Percentiles rank a stretch among this genome's conserved stretches.
These are phyloP conservation scores for Rapana venosa DNA, from an alignment of 2,888 invertebrate species.

Conservation along the genomic window DNA sequence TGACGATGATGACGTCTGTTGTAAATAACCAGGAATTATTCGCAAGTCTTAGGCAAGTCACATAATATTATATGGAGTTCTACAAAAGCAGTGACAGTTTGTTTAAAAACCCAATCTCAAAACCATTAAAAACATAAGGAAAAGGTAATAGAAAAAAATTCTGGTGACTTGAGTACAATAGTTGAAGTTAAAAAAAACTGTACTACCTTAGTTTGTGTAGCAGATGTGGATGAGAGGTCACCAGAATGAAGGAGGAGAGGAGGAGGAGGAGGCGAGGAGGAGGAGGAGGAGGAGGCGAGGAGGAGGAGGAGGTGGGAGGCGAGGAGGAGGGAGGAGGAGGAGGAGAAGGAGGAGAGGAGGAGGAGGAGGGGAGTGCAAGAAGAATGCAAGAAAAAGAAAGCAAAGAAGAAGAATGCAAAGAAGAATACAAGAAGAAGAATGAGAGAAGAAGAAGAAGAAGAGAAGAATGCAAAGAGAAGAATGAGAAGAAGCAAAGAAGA, in stretches of 20 bases:
- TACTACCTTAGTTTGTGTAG: too few relatives aligned
- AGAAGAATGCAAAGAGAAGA: neutral
- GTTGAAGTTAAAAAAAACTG: neutral
- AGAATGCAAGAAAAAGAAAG: neutral
- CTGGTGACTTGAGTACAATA: too few relatives aligned
- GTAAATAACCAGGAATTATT: too few relatives aligned
- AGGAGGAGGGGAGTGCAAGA: neutral
- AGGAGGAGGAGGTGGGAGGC: neutral
- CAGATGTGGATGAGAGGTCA: too few relatives aligned
- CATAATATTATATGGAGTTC: too few relatives aligned
- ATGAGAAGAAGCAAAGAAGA: neutral
- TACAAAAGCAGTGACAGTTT: too few relatives aligned
- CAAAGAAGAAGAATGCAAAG: neutral
- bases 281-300: neutral
- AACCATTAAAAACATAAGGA: too few relatives aligned
- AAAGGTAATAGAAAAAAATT: too few relatives aligned
- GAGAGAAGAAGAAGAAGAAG: neutral
- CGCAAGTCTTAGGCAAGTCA: too few relatives aligned
- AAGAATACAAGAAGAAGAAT: neutral
- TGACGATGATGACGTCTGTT: too few relatives aligned
- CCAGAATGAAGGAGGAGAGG: neutral
- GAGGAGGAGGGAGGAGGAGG: neutral
- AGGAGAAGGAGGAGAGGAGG: neutral
- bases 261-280: neutral
- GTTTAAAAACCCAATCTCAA: too few relatives aligned